phyloP scores from a whole-genome alignment of 2,797 vertebrate genomes.

The Neostethus bicornis region DNA sequence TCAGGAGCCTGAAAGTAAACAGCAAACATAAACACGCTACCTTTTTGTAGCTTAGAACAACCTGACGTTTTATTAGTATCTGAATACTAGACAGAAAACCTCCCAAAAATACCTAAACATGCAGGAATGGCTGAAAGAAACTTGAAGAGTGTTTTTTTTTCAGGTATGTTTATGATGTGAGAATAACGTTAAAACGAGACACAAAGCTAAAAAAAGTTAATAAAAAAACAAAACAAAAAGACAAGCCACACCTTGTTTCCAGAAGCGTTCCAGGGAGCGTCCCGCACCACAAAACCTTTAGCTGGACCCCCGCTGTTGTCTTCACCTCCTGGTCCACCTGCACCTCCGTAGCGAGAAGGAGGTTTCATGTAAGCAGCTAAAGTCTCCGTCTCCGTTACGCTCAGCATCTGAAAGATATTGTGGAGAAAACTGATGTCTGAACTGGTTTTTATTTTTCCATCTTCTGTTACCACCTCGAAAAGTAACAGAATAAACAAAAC shows the following conservation, averaged over 20 bases:
- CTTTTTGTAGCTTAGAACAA: no score
- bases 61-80: no score
- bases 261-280: slow-evolving; percentile 82
- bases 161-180: no score
- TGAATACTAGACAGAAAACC: no score
- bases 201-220: background rate
- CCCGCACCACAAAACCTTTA: slow-evolving; percentile 82
- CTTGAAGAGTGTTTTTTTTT: no score
- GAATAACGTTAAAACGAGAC: no score
- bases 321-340: slow-evolving; percentile 62
- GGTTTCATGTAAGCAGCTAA: slow-evolving; percentile 87
- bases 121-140: no score
- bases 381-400: slow-evolving; percentile 84
- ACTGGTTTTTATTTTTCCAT: background rate
- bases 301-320: slow-evolving; percentile 67
- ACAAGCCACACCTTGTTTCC: slow-evolving; percentile 73
- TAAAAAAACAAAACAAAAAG: background rate
- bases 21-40: background rate
- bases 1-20: slow-evolving; percentile 76
- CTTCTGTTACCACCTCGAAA: background rate
- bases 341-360: slow-evolving; percentile 77
- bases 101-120: no score
- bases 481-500: no score
- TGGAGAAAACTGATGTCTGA: background rate
- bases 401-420: slow-evolving; percentile 77